Conservation (phyloP, 2,113 vertebrate species). For the Chionomys nivalis region DNA sequence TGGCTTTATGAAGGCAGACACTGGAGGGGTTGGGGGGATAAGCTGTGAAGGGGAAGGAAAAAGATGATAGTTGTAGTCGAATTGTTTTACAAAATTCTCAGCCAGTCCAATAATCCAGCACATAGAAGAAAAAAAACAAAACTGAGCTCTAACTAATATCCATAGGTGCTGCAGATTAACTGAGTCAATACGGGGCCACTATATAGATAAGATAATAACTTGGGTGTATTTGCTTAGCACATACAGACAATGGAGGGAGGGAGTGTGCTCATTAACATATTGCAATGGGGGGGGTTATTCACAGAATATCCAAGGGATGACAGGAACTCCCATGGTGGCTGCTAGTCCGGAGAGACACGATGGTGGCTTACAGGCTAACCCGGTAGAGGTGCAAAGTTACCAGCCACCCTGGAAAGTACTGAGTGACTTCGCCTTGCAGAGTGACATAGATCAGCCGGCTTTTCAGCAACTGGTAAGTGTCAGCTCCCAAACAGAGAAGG, state of each 20-base stretch:
- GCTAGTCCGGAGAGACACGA: slow-evolving; percentile 98
- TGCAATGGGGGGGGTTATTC: slow-evolving; percentile 76
- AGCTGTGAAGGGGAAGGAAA: background rate
- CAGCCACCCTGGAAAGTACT: slow-evolving; percentile 99
- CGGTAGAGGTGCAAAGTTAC: slow-evolving; percentile 99
- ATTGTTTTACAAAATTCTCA: background rate
- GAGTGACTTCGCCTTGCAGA: slow-evolving; percentile 99
- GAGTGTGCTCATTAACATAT: slow-evolving; percentile 83
- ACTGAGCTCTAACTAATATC: slow-evolving; percentile 63
- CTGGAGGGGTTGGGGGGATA: background rate
- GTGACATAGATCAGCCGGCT: slow-evolving; percentile 99
- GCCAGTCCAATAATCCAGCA: background rate
- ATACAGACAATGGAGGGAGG: slow-evolving; percentile 82
- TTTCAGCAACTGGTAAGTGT: slow-evolving; percentile 99
- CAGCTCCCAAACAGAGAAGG: slow-evolving; percentile 62
- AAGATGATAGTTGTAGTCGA: slow-evolving; percentile 47
- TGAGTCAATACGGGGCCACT: slow-evolving; percentile 83
- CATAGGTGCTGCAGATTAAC: slow-evolving; percentile 82
- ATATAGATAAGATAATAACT: slow-evolving; percentile 86
- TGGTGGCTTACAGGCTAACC: slow-evolving; percentile 97
- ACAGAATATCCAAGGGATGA: slow-evolving; percentile 99
- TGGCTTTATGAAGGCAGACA: background rate
- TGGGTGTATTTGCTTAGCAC: slow-evolving; percentile 84
- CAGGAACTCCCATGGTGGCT: slow-evolving; percentile 99
- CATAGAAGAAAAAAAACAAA: slow-evolving; percentile 77